Percentiles rank a stretch among this genome's conserved stretches.
phyloP scores from a whole-genome alignment of 1,140 invertebrate genomes.

The Drosophila ananassae region DNA sequence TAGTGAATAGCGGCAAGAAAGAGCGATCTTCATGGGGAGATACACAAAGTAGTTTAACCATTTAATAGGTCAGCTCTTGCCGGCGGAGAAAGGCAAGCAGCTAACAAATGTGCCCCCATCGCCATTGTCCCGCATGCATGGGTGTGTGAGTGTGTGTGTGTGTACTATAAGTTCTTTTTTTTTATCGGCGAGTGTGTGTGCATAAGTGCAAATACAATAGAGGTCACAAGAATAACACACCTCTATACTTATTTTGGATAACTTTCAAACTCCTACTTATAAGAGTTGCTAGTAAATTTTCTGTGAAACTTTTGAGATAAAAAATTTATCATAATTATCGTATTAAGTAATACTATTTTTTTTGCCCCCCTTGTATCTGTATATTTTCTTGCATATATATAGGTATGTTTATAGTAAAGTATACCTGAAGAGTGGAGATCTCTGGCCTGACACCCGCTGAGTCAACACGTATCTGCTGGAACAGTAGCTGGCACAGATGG shows the following conservation, averaged over 20 bases:
- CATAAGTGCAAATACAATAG: constrained; percentile 11
- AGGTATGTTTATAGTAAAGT: background rate
- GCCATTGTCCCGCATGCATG: constrained; percentile 47
- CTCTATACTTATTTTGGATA: background rate
- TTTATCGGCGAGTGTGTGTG: constrained; percentile 20
- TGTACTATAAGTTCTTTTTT: constrained; percentile 23
- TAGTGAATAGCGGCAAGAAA: constrained; percentile 40
- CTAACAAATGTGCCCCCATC: constrained; percentile 46
- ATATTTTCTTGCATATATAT: background rate
- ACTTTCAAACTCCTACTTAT: background rate
- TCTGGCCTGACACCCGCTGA: constrained; percentile 40
- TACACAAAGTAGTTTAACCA: constrained; percentile 51
- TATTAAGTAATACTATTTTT: constrained; percentile 2
- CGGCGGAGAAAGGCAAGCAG: constrained; percentile 37
- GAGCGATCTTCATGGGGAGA: constrained; percentile 42
- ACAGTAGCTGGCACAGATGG: constrained; percentile 47
- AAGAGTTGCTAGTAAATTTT: background rate
- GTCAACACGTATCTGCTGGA: constrained; percentile 46
- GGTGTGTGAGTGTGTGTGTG: constrained; percentile 17
- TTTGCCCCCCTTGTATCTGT: background rate
- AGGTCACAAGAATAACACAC: background rate
- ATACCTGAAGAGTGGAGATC: constrained; percentile 29
- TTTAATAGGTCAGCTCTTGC: constrained; percentile 49
- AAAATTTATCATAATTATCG: no score
- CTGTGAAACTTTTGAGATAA: no score